phyloP scores from a whole-genome alignment of 2,888 invertebrate genomes.

The Andrena dorsata region DNA sequence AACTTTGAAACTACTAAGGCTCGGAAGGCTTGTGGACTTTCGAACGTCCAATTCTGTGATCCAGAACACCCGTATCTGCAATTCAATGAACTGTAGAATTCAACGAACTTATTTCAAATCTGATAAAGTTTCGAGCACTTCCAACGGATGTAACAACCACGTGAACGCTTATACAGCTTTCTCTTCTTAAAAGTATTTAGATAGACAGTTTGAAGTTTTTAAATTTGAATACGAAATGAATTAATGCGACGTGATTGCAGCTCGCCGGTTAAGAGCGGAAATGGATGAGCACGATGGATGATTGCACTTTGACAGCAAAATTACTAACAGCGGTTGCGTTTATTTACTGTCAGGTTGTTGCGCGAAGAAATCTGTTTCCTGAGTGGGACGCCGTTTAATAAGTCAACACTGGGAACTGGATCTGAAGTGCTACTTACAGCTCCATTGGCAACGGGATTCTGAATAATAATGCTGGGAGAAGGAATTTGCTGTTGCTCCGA shows the following conservation, averaged over 20 bases:
- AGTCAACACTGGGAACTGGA: constrained; percentile 16
- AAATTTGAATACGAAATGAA: neutral
- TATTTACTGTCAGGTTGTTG: neutral
- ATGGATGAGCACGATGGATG: no score
- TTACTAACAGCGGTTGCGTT: neutral
- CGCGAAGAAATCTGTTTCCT: neutral
- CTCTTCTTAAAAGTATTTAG: neutral
- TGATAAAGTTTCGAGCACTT: neutral
- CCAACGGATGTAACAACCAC: neutral
- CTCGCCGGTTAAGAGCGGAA: no score
- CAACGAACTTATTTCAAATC: neutral
- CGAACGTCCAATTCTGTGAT: neutral
- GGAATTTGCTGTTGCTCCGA: neutral
- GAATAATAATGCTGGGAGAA: constrained; percentile 14
- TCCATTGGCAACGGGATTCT: neutral
- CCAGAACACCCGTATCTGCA: constrained; percentile 1
- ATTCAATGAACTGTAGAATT: constrained; percentile 9
- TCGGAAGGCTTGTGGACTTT: neutral
- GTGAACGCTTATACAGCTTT: neutral
- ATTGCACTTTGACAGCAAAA: neutral
- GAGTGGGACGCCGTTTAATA: constrained; percentile 16
- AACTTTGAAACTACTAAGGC: neutral
- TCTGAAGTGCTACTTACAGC: constrained; percentile 4
- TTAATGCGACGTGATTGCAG: neutral
- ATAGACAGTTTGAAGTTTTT: neutral